Percentiles rank a stretch among this genome's conserved stretches.
Evolutionary conservation across 37 sponge, comb jelly and placozoan species (phyloP).

Genomic region (Trichoplax adhaerens): DNA sequence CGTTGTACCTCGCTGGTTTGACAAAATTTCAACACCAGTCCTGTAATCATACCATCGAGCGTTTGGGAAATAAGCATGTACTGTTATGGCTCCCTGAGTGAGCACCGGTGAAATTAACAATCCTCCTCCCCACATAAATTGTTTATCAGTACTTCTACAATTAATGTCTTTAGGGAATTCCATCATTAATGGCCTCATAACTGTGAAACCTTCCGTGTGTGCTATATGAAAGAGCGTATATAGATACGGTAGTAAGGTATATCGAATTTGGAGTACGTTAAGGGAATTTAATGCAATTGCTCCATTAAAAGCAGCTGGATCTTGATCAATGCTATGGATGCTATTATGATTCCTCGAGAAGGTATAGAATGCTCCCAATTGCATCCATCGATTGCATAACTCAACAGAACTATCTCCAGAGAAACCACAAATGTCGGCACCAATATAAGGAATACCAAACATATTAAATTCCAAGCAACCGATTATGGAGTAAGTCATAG

Average conservation of each 20-base stretch:
- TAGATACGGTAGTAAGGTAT: conserved; percentile 55
- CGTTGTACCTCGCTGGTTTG: neutral
- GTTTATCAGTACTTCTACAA: conserved; percentile 27
- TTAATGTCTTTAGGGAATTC: conserved; percentile 39
- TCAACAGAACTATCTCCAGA: conserved; percentile 30
- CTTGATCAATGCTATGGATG: conserved; percentile 21
- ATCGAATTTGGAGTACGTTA: conserved; percentile 26
- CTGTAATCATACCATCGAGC: conserved; percentile 27
- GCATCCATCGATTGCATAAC: conserved; percentile 65
- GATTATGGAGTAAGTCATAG: conserved; percentile 34
- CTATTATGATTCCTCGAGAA: conserved; percentile 72
- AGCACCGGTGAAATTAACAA: conserved; percentile 48
- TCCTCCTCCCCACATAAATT: conserved; percentile 50
- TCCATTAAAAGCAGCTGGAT: conserved; percentile 34
- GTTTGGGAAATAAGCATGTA: conserved; percentile 29
- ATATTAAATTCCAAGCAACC: conserved; percentile 59
- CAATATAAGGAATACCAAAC: conserved; percentile 70
- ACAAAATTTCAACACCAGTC: conserved; percentile 15
- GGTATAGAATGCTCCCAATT: conserved; percentile 75
- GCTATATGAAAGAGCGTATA: conserved; percentile 72
- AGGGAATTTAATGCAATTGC: conserved; percentile 12
- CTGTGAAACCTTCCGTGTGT: conserved; percentile 40
- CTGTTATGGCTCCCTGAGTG: conserved; percentile 9
- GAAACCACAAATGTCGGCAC: conserved; percentile 86
- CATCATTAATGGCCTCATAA: conserved; percentile 53